These are phyloP conservation scores for Leuctra nigra DNA, from an alignment of 2,888 invertebrate genomes.

Conservation along the genomic window DNA sequence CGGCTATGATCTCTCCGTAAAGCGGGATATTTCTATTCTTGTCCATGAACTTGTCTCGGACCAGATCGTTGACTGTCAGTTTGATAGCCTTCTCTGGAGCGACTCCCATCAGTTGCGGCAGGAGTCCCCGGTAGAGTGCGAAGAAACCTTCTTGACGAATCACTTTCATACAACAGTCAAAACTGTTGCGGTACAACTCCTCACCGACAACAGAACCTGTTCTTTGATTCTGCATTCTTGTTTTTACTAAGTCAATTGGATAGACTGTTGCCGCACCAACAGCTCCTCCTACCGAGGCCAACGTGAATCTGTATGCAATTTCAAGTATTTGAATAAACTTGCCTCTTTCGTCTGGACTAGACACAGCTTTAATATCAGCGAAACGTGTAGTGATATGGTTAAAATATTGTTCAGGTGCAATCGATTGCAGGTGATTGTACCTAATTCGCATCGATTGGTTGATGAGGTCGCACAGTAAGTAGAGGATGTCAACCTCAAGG, in stretches of 20 bases:
- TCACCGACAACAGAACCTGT: constrained; percentile 94
- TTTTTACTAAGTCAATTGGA: constrained; percentile 98
- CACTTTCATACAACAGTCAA: constrained; percentile 93
- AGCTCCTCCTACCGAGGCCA: constrained; percentile 92
- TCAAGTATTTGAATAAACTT: constrained; percentile 38
- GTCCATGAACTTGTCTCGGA: constrained; percentile 88
- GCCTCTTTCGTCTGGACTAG: constrained; percentile 85
- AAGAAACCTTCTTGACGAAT: constrained; percentile 78
- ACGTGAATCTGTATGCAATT: constrained; percentile 72
- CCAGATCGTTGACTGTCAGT: constrained; percentile 92
- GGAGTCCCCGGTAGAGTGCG: constrained; percentile 85
- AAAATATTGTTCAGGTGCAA: constrained; percentile 93
- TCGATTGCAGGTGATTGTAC: constrained; percentile 81
- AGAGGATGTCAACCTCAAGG: constrained; percentile 93
- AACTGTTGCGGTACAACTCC: constrained; percentile 92
- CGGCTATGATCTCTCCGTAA: constrained; percentile 85
- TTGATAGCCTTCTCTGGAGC: constrained; percentile 99
- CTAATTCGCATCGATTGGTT: constrained; percentile 85
- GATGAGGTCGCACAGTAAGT: constrained; percentile 80
- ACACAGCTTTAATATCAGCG: constrained; percentile 85
- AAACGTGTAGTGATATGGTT: constrained; percentile 84
- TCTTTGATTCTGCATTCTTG: constrained; percentile 97
- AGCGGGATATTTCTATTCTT: constrained; percentile 75
- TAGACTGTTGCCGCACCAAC: constrained; percentile 98
- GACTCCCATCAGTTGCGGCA: constrained; percentile 96